Base-by-base conservation (phyloP, 2,888 invertebrate species). In the Rhodophaea formosa region DNA sequence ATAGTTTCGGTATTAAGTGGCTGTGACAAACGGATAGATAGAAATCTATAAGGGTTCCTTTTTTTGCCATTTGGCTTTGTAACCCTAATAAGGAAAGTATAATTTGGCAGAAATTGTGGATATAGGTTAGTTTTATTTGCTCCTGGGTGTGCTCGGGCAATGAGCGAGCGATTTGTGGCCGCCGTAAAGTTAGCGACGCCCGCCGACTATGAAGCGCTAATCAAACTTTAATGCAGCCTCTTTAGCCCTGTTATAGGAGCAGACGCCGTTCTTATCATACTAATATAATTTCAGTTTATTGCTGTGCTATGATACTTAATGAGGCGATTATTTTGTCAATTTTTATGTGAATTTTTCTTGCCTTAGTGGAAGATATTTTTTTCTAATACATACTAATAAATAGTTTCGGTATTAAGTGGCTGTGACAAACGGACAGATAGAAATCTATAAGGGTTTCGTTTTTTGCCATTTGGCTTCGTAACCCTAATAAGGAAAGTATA, bases 201-300 rank as follows among this genome's bases (percentile, higher is more conserved):
- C 71, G 73, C 68, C 69, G 75, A 76, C 81, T 83, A 84, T 85
- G 85, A 86, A 83, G 84, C 83, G 75, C 76, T 80, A 84, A 86
- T 88, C 84, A 86, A 86, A 86, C 71, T 84, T 84, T 86, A 84
- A 84, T 79, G 78, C 62, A 64, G 67, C 64, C 74, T 74, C 71
- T 72, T 79, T 74, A 77, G 73, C 69, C 73, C 67, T 64, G 75
- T 72, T 73, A 74, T 74, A 72, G 68, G 67, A 71, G 72, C 67
- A 72, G 67, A 72, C 10, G 67, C 62, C n/a, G 58, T 16, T 32
- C 16, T 51, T 51, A 51, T 39, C 35, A 39, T 3, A 0, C 35
- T 16, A 35, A 16, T 51, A 49, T 49, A 15, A 49, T 15, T 51
- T 10, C 14, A 14, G 35, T 35, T 15, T 51, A 35, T 12, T 8